Percentiles rank a stretch among this genome's conserved stretches.
Conservation (phyloP, 1,140 invertebrate genomes). For the Drosophila virilis region DNA sequence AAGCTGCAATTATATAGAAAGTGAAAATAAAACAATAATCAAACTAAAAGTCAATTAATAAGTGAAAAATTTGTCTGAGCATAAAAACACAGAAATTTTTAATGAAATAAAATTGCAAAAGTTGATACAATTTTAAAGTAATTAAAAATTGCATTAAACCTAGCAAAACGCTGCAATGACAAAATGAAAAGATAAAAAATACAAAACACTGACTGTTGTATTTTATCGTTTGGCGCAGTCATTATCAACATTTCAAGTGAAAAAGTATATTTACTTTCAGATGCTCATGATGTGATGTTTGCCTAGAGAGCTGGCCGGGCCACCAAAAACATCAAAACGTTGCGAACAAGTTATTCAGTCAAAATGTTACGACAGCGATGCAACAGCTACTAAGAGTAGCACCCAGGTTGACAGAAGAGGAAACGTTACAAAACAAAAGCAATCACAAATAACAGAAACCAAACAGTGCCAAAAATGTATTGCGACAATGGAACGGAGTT, state of each 20-base stretch:
- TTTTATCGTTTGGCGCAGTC: constrained; percentile 19
- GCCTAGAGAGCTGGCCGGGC: constrained; percentile 39
- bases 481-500: constrained; percentile 64
- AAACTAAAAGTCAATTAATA: not conserved
- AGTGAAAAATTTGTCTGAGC: not conserved
- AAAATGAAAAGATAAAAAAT: constrained; percentile 9
- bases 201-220: constrained; percentile 8
- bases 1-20: not conserved
- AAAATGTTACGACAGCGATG: constrained; percentile 19
- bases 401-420: not conserved
- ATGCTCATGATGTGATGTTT: constrained; percentile 61
- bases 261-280: constrained; percentile 56
- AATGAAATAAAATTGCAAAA: not conserved
- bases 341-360: not conserved
- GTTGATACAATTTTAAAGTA: not conserved
- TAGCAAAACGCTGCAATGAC: not conserved
- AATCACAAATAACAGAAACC: constrained; percentile 8
- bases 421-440: not conserved
- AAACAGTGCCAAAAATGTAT: constrained; percentile 56
- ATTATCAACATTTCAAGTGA: constrained; percentile 42
- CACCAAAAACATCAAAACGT: constrained; percentile 29
- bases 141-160: not conserved
- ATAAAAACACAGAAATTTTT: not conserved
- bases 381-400: constrained; percentile 6
- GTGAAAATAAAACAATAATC: not conserved